A percentile compares a stretch with the other conserved stretches of the same genome.
Conservation (phyloP, 2,113 vertebrate species). For the Okapia johnstoni region DNA sequence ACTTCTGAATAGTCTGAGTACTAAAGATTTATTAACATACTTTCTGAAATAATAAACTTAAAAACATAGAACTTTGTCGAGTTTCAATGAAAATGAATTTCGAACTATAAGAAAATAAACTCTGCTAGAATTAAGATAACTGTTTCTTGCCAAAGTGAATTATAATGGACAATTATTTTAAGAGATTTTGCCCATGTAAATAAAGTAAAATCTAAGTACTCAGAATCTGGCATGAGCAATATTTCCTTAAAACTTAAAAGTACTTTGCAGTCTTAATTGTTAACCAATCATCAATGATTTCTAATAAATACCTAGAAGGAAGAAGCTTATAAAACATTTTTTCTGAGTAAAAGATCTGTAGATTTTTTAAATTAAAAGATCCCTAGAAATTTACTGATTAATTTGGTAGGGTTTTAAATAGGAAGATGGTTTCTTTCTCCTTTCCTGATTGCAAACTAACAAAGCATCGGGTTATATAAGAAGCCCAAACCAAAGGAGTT, state of each 20-base stretch:
- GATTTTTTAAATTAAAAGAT: background rate
- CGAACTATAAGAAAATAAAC: background rate
- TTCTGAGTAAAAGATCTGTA: background rate
- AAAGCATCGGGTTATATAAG: constrained; percentile 51
- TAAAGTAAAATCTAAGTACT: background rate
- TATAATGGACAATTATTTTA: background rate
- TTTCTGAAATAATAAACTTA: background rate
- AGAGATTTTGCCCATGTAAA: background rate
- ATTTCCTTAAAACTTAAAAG: background rate
- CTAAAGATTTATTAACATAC: background rate
- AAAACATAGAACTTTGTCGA: background rate
- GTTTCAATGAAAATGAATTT: background rate
- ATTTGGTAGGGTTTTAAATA: background rate
- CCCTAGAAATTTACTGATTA: background rate
- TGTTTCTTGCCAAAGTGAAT: background rate
- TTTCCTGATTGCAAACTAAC: constrained; percentile 3
- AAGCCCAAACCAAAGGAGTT: constrained; percentile 73
- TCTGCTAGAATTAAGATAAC: background rate
- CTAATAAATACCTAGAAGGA: background rate
- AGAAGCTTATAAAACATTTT: background rate
- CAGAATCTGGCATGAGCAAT: background rate
- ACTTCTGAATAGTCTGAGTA: background rate
- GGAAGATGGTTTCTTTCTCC: constrained; percentile 66
- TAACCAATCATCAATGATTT: background rate
- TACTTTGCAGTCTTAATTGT: background rate